These are phyloP conservation scores for Amphimallon solstitiale DNA, from an alignment of 2,888 invertebrate genomes.

Conservation along the genomic window DNA sequence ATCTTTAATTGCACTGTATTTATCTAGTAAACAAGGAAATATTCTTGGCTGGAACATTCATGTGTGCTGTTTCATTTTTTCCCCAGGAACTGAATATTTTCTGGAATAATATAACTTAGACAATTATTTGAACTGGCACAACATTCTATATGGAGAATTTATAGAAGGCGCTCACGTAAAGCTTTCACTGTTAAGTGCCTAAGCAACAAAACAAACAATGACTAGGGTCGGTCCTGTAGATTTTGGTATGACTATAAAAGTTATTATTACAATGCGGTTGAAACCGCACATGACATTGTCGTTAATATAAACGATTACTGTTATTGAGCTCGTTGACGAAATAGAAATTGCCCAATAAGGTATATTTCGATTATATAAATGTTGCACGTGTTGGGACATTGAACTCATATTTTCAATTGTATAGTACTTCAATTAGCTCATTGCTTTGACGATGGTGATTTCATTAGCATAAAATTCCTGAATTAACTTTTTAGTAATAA, in stretches of 20 bases:
- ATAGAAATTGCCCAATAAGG: slow-evolving; percentile 31
- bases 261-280: slow-evolving; percentile 34
- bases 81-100: slow-evolving; percentile 7
- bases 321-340: slow-evolving; percentile 43
- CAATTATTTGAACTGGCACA: slow-evolving; percentile 8
- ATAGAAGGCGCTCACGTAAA: too few species aligned
- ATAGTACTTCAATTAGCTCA: neutral
- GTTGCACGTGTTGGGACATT: slow-evolving; percentile 12
- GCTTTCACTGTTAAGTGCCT: too few species aligned
- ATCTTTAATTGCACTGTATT: too few species aligned
- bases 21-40: too few species aligned
- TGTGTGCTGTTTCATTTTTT: neutral
- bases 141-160: too few species aligned
- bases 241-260: slow-evolving; percentile 34
- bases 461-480: too few species aligned
- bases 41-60: too few species aligned
- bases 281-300: slow-evolving; percentile 41
- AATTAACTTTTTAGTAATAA: too few species aligned
- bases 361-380: slow-evolving; percentile 35
- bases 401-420: slow-evolving; percentile 19
- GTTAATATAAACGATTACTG: slow-evolving; percentile 42
- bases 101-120: slow-evolving; percentile 13
- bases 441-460: too few species aligned
- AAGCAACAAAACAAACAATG: too few species aligned
- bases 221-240: slow-evolving; percentile 12